phyloP scores from a whole-genome alignment of 2,888 invertebrate genomes.

The Agrilus cyanescens region DNA sequence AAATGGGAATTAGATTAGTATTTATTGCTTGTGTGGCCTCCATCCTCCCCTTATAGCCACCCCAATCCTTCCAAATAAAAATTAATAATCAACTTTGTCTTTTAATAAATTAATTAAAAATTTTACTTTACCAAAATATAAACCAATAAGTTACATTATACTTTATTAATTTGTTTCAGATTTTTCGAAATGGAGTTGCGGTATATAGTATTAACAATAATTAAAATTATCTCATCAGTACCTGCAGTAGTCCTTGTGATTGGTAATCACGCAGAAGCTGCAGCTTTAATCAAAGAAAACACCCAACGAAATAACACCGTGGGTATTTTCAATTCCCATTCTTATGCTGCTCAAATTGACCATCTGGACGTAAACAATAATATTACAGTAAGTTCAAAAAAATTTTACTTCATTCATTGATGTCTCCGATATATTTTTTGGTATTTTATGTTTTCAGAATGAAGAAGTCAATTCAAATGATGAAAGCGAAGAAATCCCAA shows the following conservation, averaged over 20 bases:
- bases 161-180: neutral
- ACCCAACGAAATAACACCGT: slow-evolving; percentile 1
- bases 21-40: too few species aligned
- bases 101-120: too few species aligned
- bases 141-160: too few species aligned
- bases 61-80: too few species aligned
- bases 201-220: slow-evolving; percentile 28
- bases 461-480: neutral
- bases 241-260: slow-evolving; percentile 22
- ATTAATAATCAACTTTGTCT: too few species aligned
- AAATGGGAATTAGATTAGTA: too few species aligned
- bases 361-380: slow-evolving; percentile 2
- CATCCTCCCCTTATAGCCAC: too few species aligned
- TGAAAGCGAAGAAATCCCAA: slow-evolving; percentile 29
- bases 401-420: slow-evolving; percentile 8
- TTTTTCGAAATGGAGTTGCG: slow-evolving; percentile 28
- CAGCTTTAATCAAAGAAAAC: slow-evolving; percentile 27
- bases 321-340: too few species aligned
- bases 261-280: slow-evolving; percentile 17
- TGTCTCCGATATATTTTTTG: neutral
- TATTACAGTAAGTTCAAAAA: slow-evolving; percentile 3
- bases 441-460: neutral
- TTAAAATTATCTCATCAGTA: slow-evolving; percentile 32
- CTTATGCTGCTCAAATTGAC: too few species aligned
- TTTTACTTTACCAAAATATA: too few species aligned